These are phyloP conservation scores for Trypoxylus dichotomus DNA, from an alignment of 1,140 invertebrate species.

Conservation along the genomic window DNA sequence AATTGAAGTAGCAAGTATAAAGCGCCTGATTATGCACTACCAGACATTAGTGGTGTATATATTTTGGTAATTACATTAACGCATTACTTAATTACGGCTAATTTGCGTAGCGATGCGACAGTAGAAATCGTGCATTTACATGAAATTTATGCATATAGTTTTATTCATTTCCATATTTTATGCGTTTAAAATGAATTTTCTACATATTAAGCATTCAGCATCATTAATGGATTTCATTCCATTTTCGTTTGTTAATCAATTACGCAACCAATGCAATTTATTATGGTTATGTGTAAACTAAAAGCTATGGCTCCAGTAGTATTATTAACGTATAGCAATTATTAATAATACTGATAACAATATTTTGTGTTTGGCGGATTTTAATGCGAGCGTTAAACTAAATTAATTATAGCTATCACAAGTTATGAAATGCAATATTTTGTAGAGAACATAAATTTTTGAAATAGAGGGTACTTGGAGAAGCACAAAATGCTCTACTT, in stretches of 20 bases:
- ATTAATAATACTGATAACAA: too few relatives aligned
- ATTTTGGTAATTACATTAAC: constrained; percentile 9
- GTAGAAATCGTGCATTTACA: neutral
- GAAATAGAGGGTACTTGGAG: too few relatives aligned
- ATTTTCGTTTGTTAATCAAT: neutral
- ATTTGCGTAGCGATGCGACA: neutral
- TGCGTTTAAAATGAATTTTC: neutral
- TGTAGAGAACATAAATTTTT: too few relatives aligned
- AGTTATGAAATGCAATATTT: too few relatives aligned
- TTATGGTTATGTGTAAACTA: too few relatives aligned
- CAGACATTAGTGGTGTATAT: constrained; percentile 13
- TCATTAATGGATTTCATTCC: neutral
- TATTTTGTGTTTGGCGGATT: too few relatives aligned
- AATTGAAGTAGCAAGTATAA: neutral
- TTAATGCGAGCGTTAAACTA: too few relatives aligned
- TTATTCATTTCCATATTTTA: neutral
- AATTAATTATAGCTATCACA: too few relatives aligned
- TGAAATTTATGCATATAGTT: neutral
- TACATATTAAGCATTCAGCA: neutral
- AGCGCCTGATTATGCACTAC: neutral
- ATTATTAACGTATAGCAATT: too few relatives aligned
- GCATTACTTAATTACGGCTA: neutral
- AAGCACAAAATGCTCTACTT: too few relatives aligned
- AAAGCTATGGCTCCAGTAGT: too few relatives aligned
- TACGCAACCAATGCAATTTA: neutral